Evolutionary conservation across 2,888 invertebrate species (phyloP), one percentile per base, ranked within the genome.

Genomic region (Eilema caniola): DNA sequence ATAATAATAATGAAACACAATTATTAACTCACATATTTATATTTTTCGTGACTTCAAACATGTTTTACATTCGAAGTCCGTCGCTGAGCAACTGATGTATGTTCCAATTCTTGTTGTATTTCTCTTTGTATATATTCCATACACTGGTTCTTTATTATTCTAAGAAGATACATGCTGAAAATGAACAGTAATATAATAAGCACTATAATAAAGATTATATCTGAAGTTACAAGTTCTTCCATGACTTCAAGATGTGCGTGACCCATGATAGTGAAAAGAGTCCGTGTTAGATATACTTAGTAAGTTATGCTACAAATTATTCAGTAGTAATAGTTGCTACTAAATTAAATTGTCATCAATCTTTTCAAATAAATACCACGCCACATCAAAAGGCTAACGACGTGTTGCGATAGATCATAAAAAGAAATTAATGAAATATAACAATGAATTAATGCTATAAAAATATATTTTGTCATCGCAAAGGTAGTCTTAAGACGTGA

Each of bases 201-300:
- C n/a, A 85, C 62, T 24, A 85, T 71, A 0, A 85, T 69, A 59
- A 89, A 79, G 16, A 89, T 70, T 12, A 86, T 77, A 62, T 93
- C 92, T 23, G 83, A 79, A 28, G 82, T 67, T 16, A 88, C 79
- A 20, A 89, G 69, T 37, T 71, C 77, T 20, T 89, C 89, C 78
- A 88, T 87, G 5, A 89, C 81, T 83, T 92, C 90, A 47, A 84
- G 78, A 70, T 90, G 86, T 24, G 89, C 88, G 75, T 92, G 90
- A 31, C 83, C 76, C 84, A 84, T 75, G 68, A 67, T 65, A 61
- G 5, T 57, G 23, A 63, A 24, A 47, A 76, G n/a, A n/a, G 78
- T 71, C 23, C 72, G 77, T 66, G 75, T 62, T 62, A 73, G 66
- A 69, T 75, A 75, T 74, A n/a, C n/a, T n/a, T n/a, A 12, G 57